Conservation (phyloP, 2,797 vertebrate species). For the Bradypodion pumilum region DNA sequence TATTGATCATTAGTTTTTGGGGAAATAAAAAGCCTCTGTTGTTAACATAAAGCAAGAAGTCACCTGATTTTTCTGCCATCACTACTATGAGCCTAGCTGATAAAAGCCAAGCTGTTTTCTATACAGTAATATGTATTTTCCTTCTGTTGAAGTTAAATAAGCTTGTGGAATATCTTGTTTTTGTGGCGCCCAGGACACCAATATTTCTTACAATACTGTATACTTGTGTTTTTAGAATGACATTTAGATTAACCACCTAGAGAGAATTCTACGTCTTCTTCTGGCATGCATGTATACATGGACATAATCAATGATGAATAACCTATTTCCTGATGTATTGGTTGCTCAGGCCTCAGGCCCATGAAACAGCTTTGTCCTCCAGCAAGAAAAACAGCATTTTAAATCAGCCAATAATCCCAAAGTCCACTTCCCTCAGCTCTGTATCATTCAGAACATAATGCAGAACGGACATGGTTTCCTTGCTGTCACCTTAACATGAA, state of each 20-base stretch:
- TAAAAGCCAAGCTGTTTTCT: conserved; percentile 42
- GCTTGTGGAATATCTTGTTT: conserved; percentile 51
- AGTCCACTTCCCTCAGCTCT: conserved; percentile 30
- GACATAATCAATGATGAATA: conserved; percentile 70
- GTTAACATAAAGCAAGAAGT: conserved; percentile 33
- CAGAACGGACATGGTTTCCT: conserved; percentile 57
- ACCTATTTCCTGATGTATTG: conserved; percentile 67
- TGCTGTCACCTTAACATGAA: conserved; percentile 63
- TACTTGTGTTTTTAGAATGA: conserved; percentile 42
- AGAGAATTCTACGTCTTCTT: conserved; percentile 39
- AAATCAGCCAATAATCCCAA: conserved; percentile 46
- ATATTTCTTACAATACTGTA: conserved; percentile 61
- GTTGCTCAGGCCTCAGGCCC: conserved; percentile 62
- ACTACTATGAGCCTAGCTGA: conserved; percentile 10
- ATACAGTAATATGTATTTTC: conserved; percentile 51
- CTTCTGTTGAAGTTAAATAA: conserved; percentile 56
- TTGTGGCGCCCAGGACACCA: conserved; percentile 49
- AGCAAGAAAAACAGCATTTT: conserved; percentile 63
- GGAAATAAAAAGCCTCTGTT: conserved; percentile 33
- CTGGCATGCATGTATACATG: conserved; percentile 65
- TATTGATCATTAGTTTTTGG: background rate
- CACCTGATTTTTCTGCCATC: conserved; percentile 4
- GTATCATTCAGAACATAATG: conserved; percentile 51
- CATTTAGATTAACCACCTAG: conserved; percentile 56
- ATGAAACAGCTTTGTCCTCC: conserved; percentile 57